Percentiles rank a stretch among this genome's conserved stretches.
Evolutionary conservation across 2,888 invertebrate genomes (phyloP).

Genomic region (Margaritifera margaritifera): DNA sequence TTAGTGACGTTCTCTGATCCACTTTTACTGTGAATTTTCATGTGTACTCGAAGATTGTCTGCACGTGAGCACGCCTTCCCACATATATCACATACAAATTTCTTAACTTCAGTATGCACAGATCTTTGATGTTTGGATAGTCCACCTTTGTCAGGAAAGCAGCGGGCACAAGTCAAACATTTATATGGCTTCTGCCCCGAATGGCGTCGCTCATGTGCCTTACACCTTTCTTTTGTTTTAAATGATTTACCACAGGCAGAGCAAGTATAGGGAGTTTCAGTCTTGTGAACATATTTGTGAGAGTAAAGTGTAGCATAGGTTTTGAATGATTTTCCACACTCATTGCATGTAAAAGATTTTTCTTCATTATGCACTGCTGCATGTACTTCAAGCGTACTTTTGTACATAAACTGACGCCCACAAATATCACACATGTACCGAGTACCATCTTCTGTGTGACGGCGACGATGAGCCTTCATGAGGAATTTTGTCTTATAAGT

Average conservation of each 20-base stretch:
- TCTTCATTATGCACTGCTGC: constrained; percentile 56
- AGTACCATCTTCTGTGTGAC: constrained; percentile 54
- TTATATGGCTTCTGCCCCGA: constrained; percentile 50
- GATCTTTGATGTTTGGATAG: constrained; percentile 64
- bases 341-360: constrained; percentile 52
- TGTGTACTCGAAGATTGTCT: constrained; percentile 65
- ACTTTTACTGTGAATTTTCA: constrained; percentile 51
- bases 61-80: constrained; percentile 60
- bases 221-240: constrained; percentile 62
- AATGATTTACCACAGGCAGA: constrained; percentile 60
- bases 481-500: constrained; percentile 60
- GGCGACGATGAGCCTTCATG: constrained; percentile 51
- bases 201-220: constrained; percentile 65
- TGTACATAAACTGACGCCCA: constrained; percentile 62
- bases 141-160: constrained; percentile 67
- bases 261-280: constrained; percentile 56
- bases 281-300: constrained; percentile 61
- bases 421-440: constrained; percentile 64
- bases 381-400: constrained; percentile 64
- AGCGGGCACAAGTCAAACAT: constrained; percentile 58
- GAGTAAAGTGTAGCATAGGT: constrained; percentile 65
- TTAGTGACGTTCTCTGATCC: neutral
- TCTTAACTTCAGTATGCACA: constrained; percentile 58
- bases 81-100: constrained; percentile 64
- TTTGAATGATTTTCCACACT: constrained; percentile 66